Conservation (phyloP, 2,113 vertebrate species). For the Orcinus orca region DNA sequence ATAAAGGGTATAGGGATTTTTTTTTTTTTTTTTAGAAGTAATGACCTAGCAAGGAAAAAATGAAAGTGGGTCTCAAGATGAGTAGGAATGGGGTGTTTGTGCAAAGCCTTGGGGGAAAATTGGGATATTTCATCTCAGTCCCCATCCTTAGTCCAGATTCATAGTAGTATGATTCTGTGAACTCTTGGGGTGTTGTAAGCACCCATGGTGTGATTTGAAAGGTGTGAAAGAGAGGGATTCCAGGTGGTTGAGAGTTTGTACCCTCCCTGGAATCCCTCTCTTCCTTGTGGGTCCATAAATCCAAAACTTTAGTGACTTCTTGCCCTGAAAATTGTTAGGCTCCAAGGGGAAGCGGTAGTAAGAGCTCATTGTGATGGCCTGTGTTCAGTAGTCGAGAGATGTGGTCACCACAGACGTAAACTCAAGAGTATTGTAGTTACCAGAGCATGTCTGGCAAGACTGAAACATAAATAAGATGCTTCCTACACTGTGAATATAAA, state of each 20-base stretch:
- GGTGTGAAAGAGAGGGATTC: neutral
- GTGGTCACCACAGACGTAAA: neutral
- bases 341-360: neutral
- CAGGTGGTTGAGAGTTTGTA: too few species aligned
- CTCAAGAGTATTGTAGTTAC: neutral
- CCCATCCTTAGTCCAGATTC: neutral
- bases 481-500: neutral
- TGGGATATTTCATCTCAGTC: neutral
- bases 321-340: neutral
- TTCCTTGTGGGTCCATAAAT: neutral
- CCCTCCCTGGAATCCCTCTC: neutral
- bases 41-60: neutral
- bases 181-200: neutral
- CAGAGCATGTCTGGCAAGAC: neutral
- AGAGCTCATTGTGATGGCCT: neutral
- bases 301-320: neutral
- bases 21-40: constrained; percentile 1
- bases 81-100: neutral
- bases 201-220: neutral
- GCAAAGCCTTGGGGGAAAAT: neutral
- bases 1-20: neutral
- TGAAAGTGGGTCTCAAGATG: neutral
- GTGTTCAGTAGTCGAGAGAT: neutral
- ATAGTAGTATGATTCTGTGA: neutral
- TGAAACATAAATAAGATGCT: neutral